Evolutionary conservation across 2,113 vertebrate genomes (phyloP), one percentile per base, ranked within the genome.

Genomic region (Hypomesus transpacificus): DNA sequence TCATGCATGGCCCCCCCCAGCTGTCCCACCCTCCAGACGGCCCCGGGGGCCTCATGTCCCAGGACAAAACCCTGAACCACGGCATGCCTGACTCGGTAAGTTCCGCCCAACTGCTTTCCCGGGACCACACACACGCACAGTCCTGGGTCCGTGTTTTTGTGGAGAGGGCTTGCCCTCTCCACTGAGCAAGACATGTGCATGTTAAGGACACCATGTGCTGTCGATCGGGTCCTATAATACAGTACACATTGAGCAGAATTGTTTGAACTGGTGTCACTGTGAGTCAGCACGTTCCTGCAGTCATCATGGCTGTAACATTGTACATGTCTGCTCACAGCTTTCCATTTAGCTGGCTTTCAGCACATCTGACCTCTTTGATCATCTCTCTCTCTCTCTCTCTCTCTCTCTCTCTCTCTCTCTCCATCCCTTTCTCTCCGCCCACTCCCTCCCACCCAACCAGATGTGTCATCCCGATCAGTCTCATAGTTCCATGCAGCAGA

Each of bases 401-500:
- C 14, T 31, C 34, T 39, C 34, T 57, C 14, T 39, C 21, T 68
- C 54, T 69, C 21, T 90, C 92, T 95, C 92, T 93, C 92, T 90
- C 91, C 88, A 86, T 88, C 91, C 91, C 87, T 92, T 3, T 66
- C 68, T 94, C 83, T 94, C 92, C 89, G 88, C 91, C 87, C 89
- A 81, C 87, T 93, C 91, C 2, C 60, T 71, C 91, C 92, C 92
- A 11, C 18, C n/a, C 73, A n/a, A 52, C 28, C 86, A 98, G 97
- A 98, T 98, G 91, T 93, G 96, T 91, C 96, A 98, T 92, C 93
- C 95, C 68, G 96, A 99, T 92, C 96, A 96, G 89, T 93, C 96
- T 92, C 97, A 98, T 94, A 95, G 93, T 90, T 94, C 96, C 94
- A 97, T 98, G 94, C 96, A 96, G 93, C 96, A 95, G 93, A 94